Base-by-base conservation (phyloP, 2,888 invertebrate genomes). In the Julus scandinavius region DNA sequence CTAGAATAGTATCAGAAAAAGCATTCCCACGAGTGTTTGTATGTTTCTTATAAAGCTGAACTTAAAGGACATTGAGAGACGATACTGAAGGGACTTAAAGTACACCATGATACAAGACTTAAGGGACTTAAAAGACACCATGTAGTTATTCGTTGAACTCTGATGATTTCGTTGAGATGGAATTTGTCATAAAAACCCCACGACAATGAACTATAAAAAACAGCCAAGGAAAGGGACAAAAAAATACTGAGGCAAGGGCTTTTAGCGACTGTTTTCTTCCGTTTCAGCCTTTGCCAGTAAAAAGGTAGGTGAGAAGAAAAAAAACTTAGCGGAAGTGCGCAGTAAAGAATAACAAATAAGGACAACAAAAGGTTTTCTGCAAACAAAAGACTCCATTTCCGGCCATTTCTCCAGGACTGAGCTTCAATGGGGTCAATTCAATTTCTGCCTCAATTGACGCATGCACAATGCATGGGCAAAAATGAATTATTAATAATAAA, bases 371-470 rank as follows among this genome's bases (percentile, higher is more conserved):
- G 58, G 63, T n/a, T 63, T 20, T 9, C 5, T 6, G 20, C 5
- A 63, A 63, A 63, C 63, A 63, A 63, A 63, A 63, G 20, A 63
- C n/a, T 5, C 20, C 63, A 63, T 63, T 63, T 63, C 63, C 63
- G 63, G 63, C 20, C 20, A 20, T 49, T 49, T 63, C 4, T 15
- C 15, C 54, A 54, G 54, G 29, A 6, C 50, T 6, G 58, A 58
- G 58, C 17, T 6, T 15, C 15, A 63, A 13, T 20, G 15, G 63
- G 63, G 63, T 20, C 63, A 63, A 63, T 63, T 20, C 63, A 20
- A 63, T 20, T 63, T 63, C 58, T 17, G 58, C 15, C 15, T 58
- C 15, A 58, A 58, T 15, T 11, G 58, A 58, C 4, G 11, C 58
- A 58, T 50, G 29, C 49, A 49, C 49, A 11, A 58, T 58, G 11